Percentiles rank a stretch among this genome's conserved stretches.
phyloP scores from a whole-genome alignment of 2,113 vertebrate genomes.

The Gasterosteus nipponicus region DNA sequence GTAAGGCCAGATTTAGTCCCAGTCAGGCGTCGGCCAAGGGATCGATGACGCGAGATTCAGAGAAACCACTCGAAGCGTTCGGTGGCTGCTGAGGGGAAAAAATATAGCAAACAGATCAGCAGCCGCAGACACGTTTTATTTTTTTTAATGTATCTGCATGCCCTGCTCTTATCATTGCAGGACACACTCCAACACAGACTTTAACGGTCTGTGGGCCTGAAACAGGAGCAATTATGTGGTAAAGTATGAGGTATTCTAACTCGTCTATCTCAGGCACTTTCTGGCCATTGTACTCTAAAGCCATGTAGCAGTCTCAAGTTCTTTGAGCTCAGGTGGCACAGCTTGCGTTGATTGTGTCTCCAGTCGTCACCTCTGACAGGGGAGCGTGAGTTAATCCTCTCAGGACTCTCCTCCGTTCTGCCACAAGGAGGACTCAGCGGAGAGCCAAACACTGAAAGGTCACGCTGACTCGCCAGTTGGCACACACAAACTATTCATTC shows the following conservation, averaged over 20 bases:
- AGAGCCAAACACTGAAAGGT: background rate
- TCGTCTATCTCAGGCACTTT: conserved; percentile 38
- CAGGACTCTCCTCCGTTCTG: background rate
- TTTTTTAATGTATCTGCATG: conserved; percentile 21
- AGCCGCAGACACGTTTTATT: background rate
- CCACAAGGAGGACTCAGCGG: conserved; percentile 48
- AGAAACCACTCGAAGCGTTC: background rate
- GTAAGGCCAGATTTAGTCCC: conserved; percentile 54
- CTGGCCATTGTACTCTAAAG: conserved; percentile 25
- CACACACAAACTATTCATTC: background rate
- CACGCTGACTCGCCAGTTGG: too few relatives aligned
- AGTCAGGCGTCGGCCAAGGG: conserved; percentile 56
- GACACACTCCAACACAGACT: conserved; percentile 56
- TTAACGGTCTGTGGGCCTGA: conserved; percentile 61
- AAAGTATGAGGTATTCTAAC: conserved; percentile 59
- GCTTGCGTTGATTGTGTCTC: conserved; percentile 63
- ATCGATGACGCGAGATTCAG: conserved; percentile 36
- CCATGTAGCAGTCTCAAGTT: background rate
- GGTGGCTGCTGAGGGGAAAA: background rate
- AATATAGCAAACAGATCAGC: background rate
- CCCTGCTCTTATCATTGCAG: conserved; percentile 67
- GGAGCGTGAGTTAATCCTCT: conserved; percentile 33
- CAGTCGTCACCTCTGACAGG: conserved; percentile 11
- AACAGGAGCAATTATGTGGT: conserved; percentile 51
- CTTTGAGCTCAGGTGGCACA: conserved; percentile 3